Evolutionary conservation across 64 coral and sea anemone genomes (phyloP).

Genomic region (Platygyra sinensis): DNA sequence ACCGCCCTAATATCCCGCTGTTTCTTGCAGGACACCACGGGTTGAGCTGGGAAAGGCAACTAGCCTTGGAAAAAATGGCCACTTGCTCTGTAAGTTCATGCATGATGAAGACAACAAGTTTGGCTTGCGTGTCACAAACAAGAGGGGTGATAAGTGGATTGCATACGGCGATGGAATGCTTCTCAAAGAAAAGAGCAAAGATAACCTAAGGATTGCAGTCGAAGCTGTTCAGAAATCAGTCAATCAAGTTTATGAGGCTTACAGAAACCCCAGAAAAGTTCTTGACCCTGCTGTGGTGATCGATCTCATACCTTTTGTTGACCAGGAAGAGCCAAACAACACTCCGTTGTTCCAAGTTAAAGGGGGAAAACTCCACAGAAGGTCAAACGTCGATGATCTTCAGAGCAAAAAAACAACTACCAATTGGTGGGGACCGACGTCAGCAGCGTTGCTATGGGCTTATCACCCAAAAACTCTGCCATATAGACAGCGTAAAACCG

Average conservation of each 20-base stretch:
- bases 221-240: neutral
- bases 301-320: neutral
- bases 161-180: neutral
- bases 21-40: neutral
- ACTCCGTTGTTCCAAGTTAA: neutral
- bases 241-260: constrained; percentile 9
- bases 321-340: constrained; percentile 11
- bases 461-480: no score
- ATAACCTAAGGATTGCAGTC: neutral
- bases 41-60: constrained; percentile 8
- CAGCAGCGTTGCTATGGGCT: no score
- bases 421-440: neutral
- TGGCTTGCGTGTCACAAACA: constrained; percentile 1
- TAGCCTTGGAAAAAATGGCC: neutral
- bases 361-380: neutral
- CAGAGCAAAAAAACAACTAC: constrained; percentile 1
- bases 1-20: no score
- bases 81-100: neutral
- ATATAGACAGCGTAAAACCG: no score
- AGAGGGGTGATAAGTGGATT: constrained; percentile 4
- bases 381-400: neutral
- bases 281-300: neutral
- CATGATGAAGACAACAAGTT: constrained; percentile 5
- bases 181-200: neutral
- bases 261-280: neutral